Evolutionary conservation across 2,113 vertebrate genomes (phyloP), one percentile per base, ranked within the genome.

Genomic region (Phaethornis superciliosus): DNA sequence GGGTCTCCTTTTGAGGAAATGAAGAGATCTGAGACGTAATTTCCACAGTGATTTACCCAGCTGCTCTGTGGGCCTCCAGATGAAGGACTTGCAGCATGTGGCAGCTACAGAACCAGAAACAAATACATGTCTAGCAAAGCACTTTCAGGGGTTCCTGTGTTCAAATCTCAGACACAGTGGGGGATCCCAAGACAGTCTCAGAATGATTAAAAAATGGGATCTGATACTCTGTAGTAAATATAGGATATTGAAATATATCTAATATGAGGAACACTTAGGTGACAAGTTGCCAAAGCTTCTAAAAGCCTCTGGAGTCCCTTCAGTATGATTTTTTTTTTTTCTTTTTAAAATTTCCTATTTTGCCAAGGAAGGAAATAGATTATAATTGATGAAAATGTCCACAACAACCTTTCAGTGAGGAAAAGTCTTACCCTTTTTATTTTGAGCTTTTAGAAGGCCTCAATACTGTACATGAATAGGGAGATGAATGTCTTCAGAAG

Each of bases 401-500:
- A 59, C 72, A 81, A 49, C 15, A 62, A 81, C 40, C 17, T 81
- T 81, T 62, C 67, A 6, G 4, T 70, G 52, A 63, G 24, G 30
- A 81, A 85, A 91, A 75, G 14, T 55, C 33, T 85, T 78, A 71
- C 44, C 35, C 32, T 28, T 72, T 54, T 33, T 87, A 15, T 47
- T 88, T 85, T 76, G 71, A 79, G 42, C 2, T 65, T 92, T 89
- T 56, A 42, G 13, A 76, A 85, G 47, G 46, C 71, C 62, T 82
- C 42, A 37, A 72, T 51, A 82, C 44, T 93, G 51, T 65, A 42
- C 3, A 18, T 81, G 67, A 40, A 9, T 32, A 78, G 42, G 60
- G 81, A 96, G 80, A 81, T 75, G 14, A 80, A 88, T 59, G 49
- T 52, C 46, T 72, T 79, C 70, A 81, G 83, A 91, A 86, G 60